A percentile compares a stretch with the other conserved stretches of the same genome.
These are phyloP conservation scores for Holacanthella duospinosa DNA, from an alignment of 2,888 invertebrate species.

Conservation along the genomic window DNA sequence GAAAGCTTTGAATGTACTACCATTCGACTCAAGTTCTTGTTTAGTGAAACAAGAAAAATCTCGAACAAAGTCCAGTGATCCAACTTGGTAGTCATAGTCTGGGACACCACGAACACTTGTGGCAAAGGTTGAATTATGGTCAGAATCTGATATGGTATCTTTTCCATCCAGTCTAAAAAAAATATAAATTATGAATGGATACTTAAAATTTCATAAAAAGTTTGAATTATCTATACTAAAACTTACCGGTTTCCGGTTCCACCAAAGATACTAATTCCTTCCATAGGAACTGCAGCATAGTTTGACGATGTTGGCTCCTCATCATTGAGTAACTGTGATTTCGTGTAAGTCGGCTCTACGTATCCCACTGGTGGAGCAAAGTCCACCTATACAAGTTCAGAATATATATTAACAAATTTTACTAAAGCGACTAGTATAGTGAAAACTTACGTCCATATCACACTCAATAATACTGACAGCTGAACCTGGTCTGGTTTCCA, in stretches of 20 bases:
- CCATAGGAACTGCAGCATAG: constrained; percentile 47
- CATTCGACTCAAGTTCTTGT: background rate
- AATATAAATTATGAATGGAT: background rate
- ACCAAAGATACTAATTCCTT: constrained; percentile 60
- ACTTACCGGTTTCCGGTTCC: constrained; percentile 52
- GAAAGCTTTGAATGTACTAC: background rate
- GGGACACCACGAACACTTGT: constrained; percentile 67
- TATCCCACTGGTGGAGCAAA: constrained; percentile 96
- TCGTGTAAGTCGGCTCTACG: constrained; percentile 65
- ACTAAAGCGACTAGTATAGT: constrained; percentile 5
- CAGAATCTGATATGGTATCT: constrained; percentile 19
- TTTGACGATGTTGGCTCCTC: constrained; percentile 45
- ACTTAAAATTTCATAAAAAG: no score
- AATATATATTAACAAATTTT: background rate
- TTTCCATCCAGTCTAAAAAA: constrained; percentile 66
- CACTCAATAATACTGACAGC: constrained; percentile 53
- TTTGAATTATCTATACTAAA: background rate
- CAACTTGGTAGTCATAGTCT: constrained; percentile 80
- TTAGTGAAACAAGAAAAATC: background rate
- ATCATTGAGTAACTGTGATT: constrained; percentile 30
- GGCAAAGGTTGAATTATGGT: constrained; percentile 17
- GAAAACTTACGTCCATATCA: constrained; percentile 49
- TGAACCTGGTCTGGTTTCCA: constrained; percentile 49
- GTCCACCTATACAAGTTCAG: constrained; percentile 57
- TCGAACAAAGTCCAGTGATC: constrained; percentile 65